These are phyloP conservation scores for Colletes collaris DNA, from an alignment of 2,888 invertebrate species.

Conservation along the genomic window DNA sequence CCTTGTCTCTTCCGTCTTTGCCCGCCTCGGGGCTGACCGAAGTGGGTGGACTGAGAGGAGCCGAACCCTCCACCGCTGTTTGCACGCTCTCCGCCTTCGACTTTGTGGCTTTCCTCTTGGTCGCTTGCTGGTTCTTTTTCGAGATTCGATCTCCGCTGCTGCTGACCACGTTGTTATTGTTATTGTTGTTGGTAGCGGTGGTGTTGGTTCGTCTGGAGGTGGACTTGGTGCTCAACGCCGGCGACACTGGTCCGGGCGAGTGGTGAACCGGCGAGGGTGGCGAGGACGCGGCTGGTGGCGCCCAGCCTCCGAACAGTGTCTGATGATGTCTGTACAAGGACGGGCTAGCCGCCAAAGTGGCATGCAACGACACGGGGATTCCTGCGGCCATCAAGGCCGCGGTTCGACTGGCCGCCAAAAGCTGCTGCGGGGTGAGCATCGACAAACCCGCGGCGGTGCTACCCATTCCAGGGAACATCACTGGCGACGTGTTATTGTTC, in stretches of 20 bases:
- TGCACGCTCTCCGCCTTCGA: constrained; percentile 80
- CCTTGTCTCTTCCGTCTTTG: constrained; percentile 87
- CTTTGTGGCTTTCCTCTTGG: constrained; percentile 84
- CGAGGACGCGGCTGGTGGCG: constrained; percentile 83
- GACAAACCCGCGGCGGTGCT: constrained; percentile 85
- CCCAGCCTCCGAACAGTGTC: constrained; percentile 85
- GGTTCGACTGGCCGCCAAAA: constrained; percentile 83
- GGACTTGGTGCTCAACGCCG: constrained; percentile 79
- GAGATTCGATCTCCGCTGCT: constrained; percentile 77
- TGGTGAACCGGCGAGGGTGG: constrained; percentile 84
- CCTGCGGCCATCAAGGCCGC: constrained; percentile 84
- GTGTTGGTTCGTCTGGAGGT: constrained; percentile 80
- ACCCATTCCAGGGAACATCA: constrained; percentile 80
- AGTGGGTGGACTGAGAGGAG: constrained; percentile 84
- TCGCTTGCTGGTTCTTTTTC: constrained; percentile 82
- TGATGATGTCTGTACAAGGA: constrained; percentile 87
- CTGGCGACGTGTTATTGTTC: constrained; percentile 84
- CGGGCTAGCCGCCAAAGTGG: constrained; percentile 85
- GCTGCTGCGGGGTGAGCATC: constrained; percentile 84
- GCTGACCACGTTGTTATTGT: constrained; percentile 68
- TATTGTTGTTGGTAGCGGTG: constrained; percentile 80
- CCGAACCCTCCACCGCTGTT: constrained; percentile 74
- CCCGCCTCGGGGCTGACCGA: constrained; percentile 80
- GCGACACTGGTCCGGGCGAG: constrained; percentile 77
- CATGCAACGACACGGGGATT: constrained; percentile 84